Base-by-base conservation (phyloP, 2,888 invertebrate species). In the Pteria penguin region DNA sequence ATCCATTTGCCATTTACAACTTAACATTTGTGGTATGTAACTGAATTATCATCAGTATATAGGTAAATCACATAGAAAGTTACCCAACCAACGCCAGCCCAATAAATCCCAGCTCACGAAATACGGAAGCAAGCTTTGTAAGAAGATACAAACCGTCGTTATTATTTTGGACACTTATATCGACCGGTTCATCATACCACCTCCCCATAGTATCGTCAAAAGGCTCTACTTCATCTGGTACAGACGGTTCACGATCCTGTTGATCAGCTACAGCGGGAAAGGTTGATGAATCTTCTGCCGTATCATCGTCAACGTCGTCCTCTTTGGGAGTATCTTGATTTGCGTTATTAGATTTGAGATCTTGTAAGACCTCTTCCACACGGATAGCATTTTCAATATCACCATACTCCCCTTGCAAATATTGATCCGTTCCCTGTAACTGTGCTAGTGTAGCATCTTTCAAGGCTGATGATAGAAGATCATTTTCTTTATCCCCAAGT, bases 401-500 rank as follows among this genome's bases (percentile, higher is more conserved):
- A 22, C 72, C 57, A 45, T 82, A 84, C 57, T 84, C 84, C 8
- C 75, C 73, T 22, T 60, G 31, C 1, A 83, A 74, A 70, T 78
- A 80, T 5, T 62, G 58, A 31, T 81, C 83, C 4, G 76, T 73
- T 4, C 75, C 85, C n/a, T 83, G 76, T 26, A 82, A 58, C 62
- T 88, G 88, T 11, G 84, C 81, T 5, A 87, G 66, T 1, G 88
- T 87, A 0, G 88, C 87, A 57, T 83, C 83, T 66, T 87, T 86
- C 22, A 89, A 66, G 8, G 87, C 87, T 33, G 84, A 82, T 4
- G 88, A 86, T 14, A 89, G 77, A 29, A 78, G 82, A 57, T 89
- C 88, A 61, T 87, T 89, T 81, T 89, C 88, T 36, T 84, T 76
- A 68, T 86, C 87, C 68, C 86, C 86, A 14, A 89, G 36, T 18